phyloP scores from a whole-genome alignment of 2,113 vertebrate genomes.

The Strigops habroptila region DNA sequence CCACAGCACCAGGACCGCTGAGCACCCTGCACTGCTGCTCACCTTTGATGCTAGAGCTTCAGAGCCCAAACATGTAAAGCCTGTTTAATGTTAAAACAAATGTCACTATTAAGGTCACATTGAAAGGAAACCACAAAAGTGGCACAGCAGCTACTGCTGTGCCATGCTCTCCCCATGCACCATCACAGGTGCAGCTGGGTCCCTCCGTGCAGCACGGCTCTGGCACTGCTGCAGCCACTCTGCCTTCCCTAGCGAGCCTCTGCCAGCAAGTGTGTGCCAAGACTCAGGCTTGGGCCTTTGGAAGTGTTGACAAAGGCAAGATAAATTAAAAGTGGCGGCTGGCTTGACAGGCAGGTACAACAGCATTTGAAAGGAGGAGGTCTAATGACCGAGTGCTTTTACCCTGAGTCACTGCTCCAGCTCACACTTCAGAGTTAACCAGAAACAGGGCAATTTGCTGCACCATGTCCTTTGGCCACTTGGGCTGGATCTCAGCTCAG shows the following conservation, averaged over 20 bases:
- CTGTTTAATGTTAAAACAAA: background rate
- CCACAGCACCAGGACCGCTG: rapidly evolving
- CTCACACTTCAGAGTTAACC: background rate
- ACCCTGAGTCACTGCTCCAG: conserved; percentile 13
- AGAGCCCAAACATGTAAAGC: background rate
- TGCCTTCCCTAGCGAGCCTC: background rate
- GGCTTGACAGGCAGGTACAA: background rate
- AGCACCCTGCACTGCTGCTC: background rate
- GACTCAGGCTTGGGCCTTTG: background rate
- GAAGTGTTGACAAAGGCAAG: conserved; percentile 30
- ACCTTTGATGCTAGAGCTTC: background rate
- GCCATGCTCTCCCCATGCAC: background rate
- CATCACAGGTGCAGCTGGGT: background rate
- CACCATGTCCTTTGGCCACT: background rate
- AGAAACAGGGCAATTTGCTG: background rate
- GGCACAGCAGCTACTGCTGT: background rate
- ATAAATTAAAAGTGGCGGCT: background rate
- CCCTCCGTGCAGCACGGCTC: rapidly evolving
- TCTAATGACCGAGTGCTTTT: conserved; percentile 16
- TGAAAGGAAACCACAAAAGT: background rate
- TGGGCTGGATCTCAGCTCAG: background rate
- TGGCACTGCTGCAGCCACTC: no score
- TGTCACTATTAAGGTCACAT: rapidly evolving
- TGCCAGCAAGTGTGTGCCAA: background rate
- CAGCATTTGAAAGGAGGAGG: conserved; percentile 13